phyloP scores from a whole-genome alignment of 2,888 invertebrate genomes.

The Ophion obscuratus region DNA sequence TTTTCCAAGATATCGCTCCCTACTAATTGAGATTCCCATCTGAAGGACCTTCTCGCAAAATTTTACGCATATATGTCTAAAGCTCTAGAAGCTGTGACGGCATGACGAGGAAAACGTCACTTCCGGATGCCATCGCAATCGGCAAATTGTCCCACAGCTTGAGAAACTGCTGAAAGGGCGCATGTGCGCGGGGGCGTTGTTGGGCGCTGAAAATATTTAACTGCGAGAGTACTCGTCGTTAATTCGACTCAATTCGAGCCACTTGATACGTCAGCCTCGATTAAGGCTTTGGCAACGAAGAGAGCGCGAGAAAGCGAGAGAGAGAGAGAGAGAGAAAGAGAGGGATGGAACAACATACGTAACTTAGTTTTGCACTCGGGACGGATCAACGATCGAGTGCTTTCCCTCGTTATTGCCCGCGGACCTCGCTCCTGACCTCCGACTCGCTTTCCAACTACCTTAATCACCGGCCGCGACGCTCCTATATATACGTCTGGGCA shows the following conservation, averaged over 20 bases:
- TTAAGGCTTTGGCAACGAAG: slow-evolving; percentile 62
- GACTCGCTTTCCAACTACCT: slow-evolving; percentile 57
- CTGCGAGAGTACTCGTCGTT: slow-evolving; percentile 51
- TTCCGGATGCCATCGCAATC: not conserved
- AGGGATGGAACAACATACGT: not conserved
- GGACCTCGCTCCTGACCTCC: slow-evolving; percentile 65
- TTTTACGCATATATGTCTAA: too few relatives aligned
- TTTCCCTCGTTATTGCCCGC: slow-evolving; percentile 64
- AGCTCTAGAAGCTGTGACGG: too few relatives aligned
- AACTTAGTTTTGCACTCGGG: slow-evolving; percentile 53
- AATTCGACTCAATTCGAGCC: slow-evolving; percentile 70
- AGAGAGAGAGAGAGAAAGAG: not conserved
- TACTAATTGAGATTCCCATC: too few relatives aligned
- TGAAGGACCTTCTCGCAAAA: too few relatives aligned
- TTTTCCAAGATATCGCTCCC: too few relatives aligned
- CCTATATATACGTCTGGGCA: slow-evolving; percentile 5
- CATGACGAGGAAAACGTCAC: too few relatives aligned
- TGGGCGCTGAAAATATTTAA: slow-evolving; percentile 14
- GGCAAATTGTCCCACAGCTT: not conserved
- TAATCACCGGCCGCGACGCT: slow-evolving; percentile 47
- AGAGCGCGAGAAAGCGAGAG: not conserved
- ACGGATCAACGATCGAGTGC: slow-evolving; percentile 63
- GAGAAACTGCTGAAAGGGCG: not conserved
- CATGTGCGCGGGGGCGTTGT: not conserved
- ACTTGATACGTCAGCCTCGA: slow-evolving; percentile 69